phyloP scores from a whole-genome alignment of 2,797 vertebrate species.

The Liasis olivaceus region DNA sequence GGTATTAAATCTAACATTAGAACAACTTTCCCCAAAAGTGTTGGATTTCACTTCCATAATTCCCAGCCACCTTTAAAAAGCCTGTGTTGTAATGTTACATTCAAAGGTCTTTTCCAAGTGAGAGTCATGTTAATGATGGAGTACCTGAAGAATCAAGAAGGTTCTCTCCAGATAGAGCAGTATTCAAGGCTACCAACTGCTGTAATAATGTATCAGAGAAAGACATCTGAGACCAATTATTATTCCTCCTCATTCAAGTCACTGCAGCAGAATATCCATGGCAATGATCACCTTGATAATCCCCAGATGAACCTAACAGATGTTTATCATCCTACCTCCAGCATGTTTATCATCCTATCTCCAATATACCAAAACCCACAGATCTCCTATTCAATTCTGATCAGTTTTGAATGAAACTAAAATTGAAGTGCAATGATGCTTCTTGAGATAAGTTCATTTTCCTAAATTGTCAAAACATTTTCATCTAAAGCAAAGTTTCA shows the following conservation, averaged over 20 bases:
- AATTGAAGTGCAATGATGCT: background rate
- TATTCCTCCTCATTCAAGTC: background rate
- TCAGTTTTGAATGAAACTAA: background rate
- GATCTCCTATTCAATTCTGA: background rate
- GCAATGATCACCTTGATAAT: background rate
- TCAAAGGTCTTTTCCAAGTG: background rate
- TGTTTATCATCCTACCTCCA: too few species aligned
- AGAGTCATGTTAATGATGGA: background rate
- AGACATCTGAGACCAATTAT: background rate
- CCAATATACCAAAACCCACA: background rate
- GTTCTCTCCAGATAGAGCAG: background rate
- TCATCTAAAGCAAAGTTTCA: background rate
- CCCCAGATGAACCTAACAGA: background rate
- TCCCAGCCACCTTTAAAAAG: too few species aligned
- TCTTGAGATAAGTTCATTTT: background rate
- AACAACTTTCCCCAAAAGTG: background rate
- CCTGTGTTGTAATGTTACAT: background rate
- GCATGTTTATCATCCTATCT: background rate
- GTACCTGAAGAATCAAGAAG: background rate
- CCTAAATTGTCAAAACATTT: background rate
- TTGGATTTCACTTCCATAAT: background rate
- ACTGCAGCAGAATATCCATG: background rate
- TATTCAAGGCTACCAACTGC: background rate
- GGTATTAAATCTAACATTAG: background rate
- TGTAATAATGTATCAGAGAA: background rate